Evolutionary conservation across 2,113 vertebrate genomes (phyloP).

Genomic region (Forbesichthys agassizii): DNA sequence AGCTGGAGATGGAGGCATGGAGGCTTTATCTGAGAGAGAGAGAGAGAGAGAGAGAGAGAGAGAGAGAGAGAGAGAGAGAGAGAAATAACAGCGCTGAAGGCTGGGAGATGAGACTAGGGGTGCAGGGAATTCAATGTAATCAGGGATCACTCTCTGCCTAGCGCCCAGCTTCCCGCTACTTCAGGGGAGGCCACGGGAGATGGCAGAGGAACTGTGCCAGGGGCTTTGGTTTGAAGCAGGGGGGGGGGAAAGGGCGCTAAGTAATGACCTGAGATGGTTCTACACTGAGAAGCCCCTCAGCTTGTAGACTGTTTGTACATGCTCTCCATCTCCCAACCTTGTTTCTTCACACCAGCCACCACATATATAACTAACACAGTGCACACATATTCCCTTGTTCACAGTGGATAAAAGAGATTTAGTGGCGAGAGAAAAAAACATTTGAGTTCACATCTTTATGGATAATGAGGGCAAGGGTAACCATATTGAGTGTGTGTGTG

Average conservation of each 20-base stretch:
- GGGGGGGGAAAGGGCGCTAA: background rate
- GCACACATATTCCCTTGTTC: conserved; percentile 7
- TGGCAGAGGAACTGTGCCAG: background rate
- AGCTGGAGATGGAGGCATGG: conserved; percentile 25
- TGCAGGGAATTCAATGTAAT: conserved; percentile 44
- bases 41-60: background rate
- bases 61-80: background rate
- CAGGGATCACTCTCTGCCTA: conserved; percentile 27
- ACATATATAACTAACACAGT: too few species aligned
- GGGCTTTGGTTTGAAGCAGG: conserved; percentile 21
- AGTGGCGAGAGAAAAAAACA: background rate
- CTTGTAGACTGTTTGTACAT: background rate
- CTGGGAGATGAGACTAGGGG: conserved; percentile 24
- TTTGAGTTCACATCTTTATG: conserved; percentile 12
- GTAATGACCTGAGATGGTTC: background rate
- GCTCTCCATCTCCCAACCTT: background rate
- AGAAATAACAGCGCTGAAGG: background rate
- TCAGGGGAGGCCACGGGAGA: background rate
- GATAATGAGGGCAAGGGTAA: conserved; percentile 38
- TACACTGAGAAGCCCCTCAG: too few species aligned
- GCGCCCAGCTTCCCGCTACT: background rate
- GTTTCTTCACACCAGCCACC: background rate
- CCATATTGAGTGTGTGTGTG: conserved; percentile 2
- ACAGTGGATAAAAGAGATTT: conserved; percentile 19
- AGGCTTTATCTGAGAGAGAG: conserved; percentile 14